Evolutionary conservation across 2,888 invertebrate species (phyloP).

Genomic region (Drosophila seclusa): DNA sequence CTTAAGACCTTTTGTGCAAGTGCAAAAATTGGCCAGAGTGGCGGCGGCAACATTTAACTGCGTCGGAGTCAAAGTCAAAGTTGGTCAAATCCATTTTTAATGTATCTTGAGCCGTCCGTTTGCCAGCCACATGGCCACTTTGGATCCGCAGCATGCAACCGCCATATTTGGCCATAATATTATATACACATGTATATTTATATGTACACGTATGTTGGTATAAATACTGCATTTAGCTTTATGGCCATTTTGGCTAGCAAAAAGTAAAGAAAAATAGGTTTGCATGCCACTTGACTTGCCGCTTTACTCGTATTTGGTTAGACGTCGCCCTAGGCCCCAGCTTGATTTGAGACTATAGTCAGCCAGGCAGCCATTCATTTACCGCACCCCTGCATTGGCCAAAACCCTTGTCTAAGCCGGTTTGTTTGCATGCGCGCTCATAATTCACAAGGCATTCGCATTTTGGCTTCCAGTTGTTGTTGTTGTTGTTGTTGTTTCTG

Average conservation of each 20-base stretch:
- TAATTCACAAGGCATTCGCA: conserved; percentile 76
- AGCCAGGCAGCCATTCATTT: not conserved
- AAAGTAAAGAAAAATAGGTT: conserved; percentile 46
- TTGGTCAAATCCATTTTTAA: conserved; percentile 31
- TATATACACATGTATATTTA: conserved; percentile 18
- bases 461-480: conserved; percentile 50
- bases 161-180: conserved; percentile 77
- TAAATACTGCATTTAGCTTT: conserved; percentile 69
- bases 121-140: conserved; percentile 58
- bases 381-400: conserved; percentile 17
- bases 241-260: conserved; percentile 60
- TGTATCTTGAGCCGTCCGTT: conserved; percentile 68
- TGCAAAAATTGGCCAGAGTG: conserved; percentile 76
- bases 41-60: conserved; percentile 54
- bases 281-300: conserved; percentile 80
- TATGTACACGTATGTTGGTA: not conserved
- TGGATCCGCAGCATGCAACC: conserved; percentile 74
- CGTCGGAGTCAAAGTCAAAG: conserved; percentile 53
- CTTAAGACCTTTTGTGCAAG: conserved; percentile 82
- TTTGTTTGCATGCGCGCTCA: conserved; percentile 75
- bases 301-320: conserved; percentile 76
- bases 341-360: conserved; percentile 27
- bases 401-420: conserved; percentile 64
- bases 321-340: conserved; percentile 77
- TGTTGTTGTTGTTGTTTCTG: conserved; percentile 22